Base-by-base conservation (phyloP, 2,888 invertebrate species). In the Nipponacmea schrenckii region DNA sequence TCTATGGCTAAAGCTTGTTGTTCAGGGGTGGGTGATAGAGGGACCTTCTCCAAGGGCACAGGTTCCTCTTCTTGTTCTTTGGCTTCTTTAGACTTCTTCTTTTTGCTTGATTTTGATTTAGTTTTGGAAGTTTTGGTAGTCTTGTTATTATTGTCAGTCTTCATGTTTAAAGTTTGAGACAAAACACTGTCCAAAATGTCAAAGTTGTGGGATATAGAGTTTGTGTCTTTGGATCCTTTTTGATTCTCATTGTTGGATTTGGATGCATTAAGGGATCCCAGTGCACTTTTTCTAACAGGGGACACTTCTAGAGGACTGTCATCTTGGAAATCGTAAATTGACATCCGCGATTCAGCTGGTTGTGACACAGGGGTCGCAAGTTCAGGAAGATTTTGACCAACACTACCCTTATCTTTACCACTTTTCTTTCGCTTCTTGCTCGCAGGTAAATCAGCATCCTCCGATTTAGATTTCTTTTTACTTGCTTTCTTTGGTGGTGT, bases 291-390 rank as follows among this genome's bases (percentile, higher is more conserved):
- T 14, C 64, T 20, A 8, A 50, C 31, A 64, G 80, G 76, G 26
- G 79, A 79, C 63, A 78, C 75, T 64, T 80, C 80, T 26, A 77
- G 80, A 10, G 77, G 77, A 50, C 73, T 74, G 64, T 79, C 79
- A 67, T 79, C 83, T 46, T 83, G 80, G 77, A 83, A 83, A 67
- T 83, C 83, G 70, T 82, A 83, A 62, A 83, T 80, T 64, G 83
- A 83, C 69, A 81, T 74, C 31, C 72, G 67, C 15, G 79, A 64
- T 62, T 71, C 69, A 46, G 68, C 62, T 24, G 65, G 63, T 45
- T 66, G 50, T 5, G 63, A n/a, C 31, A 26, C 63, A 27, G 50
- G 50, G 27, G 27, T 31, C 7, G 50, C 24, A n/a, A 8, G n/a
- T 27, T 74, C 71, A 7, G 67, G 62, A 45, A 26, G 31, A 45